Percentiles rank a stretch among this genome's conserved stretches.
Evolutionary conservation across 2,888 invertebrate species (phyloP).

Genomic region (Ganaspis brasiliensis): DNA sequence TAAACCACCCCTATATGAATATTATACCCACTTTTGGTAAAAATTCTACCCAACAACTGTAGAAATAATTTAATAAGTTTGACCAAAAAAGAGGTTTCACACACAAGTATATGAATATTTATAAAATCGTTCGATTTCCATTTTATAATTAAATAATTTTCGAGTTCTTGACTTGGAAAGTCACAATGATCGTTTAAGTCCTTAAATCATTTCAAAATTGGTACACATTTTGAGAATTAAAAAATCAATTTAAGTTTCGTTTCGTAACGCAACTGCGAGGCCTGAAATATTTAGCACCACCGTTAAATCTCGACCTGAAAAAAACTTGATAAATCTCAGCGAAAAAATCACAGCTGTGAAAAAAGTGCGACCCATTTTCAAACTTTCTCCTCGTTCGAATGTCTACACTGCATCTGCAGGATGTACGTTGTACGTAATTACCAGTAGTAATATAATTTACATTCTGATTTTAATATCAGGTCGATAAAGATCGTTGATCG

Average conservation of each 20-base stretch:
- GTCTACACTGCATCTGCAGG: conserved; percentile 34
- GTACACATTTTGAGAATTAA: background rate
- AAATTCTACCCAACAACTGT: no score
- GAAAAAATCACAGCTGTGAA: conserved; percentile 39
- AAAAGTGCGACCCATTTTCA: conserved; percentile 31
- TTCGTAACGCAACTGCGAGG: background rate
- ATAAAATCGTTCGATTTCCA: no score
- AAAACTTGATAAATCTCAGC: conserved; percentile 31
- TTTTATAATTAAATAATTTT: no score
- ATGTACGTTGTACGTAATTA: conserved; percentile 36
- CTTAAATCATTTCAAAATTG: background rate
- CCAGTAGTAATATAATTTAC: conserved; percentile 24
- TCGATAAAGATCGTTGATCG: conserved; percentile 20
- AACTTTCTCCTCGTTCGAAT: conserved; percentile 37
- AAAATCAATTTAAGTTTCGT: background rate
- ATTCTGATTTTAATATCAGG: conserved; percentile 30
- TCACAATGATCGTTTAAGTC: no score
- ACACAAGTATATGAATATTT: no score
- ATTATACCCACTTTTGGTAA: no score
- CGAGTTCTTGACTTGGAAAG: no score
- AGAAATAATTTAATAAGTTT: no score
- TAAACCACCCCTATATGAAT: no score
- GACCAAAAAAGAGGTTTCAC: no score
- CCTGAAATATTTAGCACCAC: conserved; percentile 16
- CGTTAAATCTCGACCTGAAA: conserved; percentile 26